Evolutionary conservation across 2,113 vertebrate genomes (phyloP).

Genomic region (Miniopterus natalensis): DNA sequence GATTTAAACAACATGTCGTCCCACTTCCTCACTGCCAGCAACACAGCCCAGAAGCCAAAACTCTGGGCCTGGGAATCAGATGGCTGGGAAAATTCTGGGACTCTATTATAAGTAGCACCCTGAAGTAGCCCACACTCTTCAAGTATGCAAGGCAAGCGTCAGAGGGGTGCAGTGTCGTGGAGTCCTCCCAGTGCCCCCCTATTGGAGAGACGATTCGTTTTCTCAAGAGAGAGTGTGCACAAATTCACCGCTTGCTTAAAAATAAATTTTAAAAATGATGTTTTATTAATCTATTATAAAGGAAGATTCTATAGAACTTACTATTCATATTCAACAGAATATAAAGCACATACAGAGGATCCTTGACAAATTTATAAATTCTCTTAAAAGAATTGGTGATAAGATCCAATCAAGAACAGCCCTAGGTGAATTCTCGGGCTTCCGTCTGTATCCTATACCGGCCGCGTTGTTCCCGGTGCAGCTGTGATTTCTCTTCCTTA

Average conservation of each 20-base stretch:
- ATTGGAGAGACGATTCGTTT: background rate
- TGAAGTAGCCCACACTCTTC: background rate
- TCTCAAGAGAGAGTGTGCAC: constrained; percentile 6
- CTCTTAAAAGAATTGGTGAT: background rate
- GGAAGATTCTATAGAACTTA: background rate
- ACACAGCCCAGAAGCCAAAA: constrained; percentile 71
- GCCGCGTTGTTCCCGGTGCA: background rate
- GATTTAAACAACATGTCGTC: constrained; percentile 80
- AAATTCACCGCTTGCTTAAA: constrained; percentile 43
- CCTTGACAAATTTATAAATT: constrained; percentile 39
- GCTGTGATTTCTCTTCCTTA: background rate
- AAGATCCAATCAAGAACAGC: background rate
- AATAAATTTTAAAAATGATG: background rate
- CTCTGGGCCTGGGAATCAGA: constrained; percentile 62
- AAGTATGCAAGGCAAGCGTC: background rate
- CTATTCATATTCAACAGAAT: background rate
- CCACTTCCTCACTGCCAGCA: constrained; percentile 69
- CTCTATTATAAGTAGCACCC: background rate
- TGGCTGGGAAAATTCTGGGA: constrained; percentile 57
- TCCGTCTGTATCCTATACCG: background rate
- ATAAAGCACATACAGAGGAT: background rate
- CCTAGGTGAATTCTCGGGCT: background rate
- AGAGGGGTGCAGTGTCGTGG: background rate
- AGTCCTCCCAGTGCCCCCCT: background rate
- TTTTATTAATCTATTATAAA: constrained; percentile 29